Base-by-base conservation (phyloP, 2,888 invertebrate species). In the Drosophila barbarae region DNA sequence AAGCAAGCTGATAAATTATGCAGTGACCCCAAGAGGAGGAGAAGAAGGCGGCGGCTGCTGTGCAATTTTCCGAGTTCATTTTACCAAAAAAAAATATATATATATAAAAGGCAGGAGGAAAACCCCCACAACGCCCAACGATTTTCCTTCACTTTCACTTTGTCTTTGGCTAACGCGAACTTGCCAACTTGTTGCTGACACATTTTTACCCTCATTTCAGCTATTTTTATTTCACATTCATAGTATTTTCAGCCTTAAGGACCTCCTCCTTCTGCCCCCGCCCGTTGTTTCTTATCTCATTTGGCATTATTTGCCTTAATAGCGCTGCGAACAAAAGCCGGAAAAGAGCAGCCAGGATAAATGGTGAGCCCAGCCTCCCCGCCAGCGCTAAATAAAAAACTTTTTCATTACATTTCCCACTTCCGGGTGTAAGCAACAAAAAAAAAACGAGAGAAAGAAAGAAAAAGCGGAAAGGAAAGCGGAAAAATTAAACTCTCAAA, bases 261-360 rank as follows among this genome's bases (percentile, higher is more conserved):
- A 47, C 12, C 42, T 42, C 53, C 50, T 41, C 38, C 41, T 30
- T 42, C 23, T 7, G 13, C 41, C 35, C 46, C 18, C 15, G n/a
- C 30, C 13, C 23, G 1, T 36, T 34, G 54, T 51, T 71, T 65
- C 77, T 80, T 81, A 77, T 85, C 81, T 83, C 76, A 80, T 85
- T 83, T 80, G 69, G 73, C 74, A 83, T 83, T 83, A 80, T 83
- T 83, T 77, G 77, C 81, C 77, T 80, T 80, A 85, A 79, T 83
- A 69, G 85, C 72, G 56, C 36, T 60, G 55, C 56, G 49, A 53
- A 77, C 63, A 72, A 56, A 56, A 59, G 49, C 55, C 30, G 30
- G 44, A 30, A 42, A 18, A 42, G 30, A 26, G 26, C 42, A 51
- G 52, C 54, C 34, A 71, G 64, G 64, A 63, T 57, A 60, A 58